Conservation (phyloP, 2,113 vertebrate species). For the Zapus hudsonius region DNA sequence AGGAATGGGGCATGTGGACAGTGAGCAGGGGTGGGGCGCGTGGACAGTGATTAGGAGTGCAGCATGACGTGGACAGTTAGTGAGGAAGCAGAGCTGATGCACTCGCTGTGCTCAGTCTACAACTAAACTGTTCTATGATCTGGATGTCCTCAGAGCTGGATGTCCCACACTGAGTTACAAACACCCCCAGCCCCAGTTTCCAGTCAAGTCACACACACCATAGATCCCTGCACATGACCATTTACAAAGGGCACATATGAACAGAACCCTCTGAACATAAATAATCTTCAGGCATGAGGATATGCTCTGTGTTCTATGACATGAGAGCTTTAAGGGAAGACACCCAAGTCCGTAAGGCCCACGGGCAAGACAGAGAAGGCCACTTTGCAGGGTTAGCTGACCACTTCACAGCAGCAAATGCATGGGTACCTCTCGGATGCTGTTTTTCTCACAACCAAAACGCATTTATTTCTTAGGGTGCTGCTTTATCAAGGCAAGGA, state of each 20-base stretch:
- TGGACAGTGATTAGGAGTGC: accelerated
- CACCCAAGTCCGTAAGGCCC: background rate
- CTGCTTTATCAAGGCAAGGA: slow-evolving; percentile 50
- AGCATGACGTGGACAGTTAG: no score
- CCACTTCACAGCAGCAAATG: background rate
- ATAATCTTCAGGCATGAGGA: background rate
- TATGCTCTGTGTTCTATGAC: accelerated
- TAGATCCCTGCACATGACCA: background rate
- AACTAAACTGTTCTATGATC: background rate
- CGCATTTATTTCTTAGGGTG: slow-evolving; percentile 58
- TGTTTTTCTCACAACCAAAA: slow-evolving; percentile 41
- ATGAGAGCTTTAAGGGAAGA: background rate
- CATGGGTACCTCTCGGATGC: background rate
- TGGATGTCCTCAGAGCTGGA: background rate
- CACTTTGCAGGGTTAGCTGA: background rate
- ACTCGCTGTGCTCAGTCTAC: background rate
- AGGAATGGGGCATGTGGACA: accelerated
- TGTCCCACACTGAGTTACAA: accelerated
- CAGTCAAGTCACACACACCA: background rate
- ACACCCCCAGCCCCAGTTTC: background rate
- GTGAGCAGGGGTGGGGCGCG: accelerated
- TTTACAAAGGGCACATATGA: background rate
- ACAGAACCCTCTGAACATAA: background rate
- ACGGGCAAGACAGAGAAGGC: background rate
- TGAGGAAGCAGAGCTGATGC: accelerated